Evolutionary conservation across 2,888 invertebrate species (phyloP).

Genomic region (Plagiodera versicolora): DNA sequence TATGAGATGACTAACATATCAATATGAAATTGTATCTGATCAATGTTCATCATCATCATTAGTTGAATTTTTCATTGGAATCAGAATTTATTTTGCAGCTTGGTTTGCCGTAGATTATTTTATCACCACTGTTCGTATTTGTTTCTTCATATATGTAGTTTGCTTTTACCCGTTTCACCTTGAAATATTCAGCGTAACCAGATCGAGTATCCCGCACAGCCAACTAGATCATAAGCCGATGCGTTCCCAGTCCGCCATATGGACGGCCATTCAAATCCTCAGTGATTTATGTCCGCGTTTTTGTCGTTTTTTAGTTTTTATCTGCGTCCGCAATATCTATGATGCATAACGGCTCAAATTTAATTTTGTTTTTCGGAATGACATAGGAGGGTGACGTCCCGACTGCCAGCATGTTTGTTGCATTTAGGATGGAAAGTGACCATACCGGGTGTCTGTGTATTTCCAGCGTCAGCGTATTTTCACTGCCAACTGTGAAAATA

Average conservation of each 20-base stretch:
- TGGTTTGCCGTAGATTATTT: too few species aligned
- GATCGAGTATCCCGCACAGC: neutral
- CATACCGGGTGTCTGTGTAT: neutral
- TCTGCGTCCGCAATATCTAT: conserved; percentile 31
- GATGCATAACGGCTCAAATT: conserved; percentile 32
- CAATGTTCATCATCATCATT: too few species aligned
- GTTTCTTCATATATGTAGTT: too few species aligned
- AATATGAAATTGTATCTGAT: too few species aligned
- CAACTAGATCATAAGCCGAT: conserved; percentile 11
- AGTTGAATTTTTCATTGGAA: too few species aligned
- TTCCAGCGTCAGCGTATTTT: too few species aligned
- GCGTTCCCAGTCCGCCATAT: conserved; percentile 2
- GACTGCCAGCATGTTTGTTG: conserved; percentile 6
- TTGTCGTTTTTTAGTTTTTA: conserved; percentile 26
- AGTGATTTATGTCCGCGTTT: conserved; percentile 27
- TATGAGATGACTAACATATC: too few species aligned
- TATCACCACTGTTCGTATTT: too few species aligned
- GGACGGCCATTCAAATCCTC: conserved; percentile 24
- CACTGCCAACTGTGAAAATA: too few species aligned
- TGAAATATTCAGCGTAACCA: neutral
- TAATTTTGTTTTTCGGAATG: conserved; percentile 30
- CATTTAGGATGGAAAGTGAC: neutral
- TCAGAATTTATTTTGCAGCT: too few species aligned
- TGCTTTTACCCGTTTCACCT: neutral
- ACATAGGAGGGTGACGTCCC: conserved; percentile 1